These are phyloP conservation scores for Chrysolina haemoptera DNA, from an alignment of 2,888 invertebrate species.

Conservation along the genomic window DNA sequence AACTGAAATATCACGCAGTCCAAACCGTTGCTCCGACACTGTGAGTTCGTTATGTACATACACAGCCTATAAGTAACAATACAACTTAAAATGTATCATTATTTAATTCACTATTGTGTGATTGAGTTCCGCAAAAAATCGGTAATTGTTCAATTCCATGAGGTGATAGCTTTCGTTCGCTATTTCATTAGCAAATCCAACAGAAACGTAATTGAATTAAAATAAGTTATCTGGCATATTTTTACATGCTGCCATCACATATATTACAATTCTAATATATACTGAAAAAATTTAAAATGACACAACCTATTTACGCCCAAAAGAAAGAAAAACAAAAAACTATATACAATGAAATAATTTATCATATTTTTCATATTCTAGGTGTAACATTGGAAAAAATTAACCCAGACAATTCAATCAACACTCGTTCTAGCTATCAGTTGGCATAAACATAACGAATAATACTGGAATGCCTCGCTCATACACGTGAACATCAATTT, in stretches of 20 bases:
- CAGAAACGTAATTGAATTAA: conserved; percentile 26
- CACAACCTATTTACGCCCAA: conserved; percentile 12
- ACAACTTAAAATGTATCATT: conserved; percentile 51
- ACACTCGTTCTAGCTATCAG: conserved; percentile 1
- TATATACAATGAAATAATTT: too few relatives aligned
- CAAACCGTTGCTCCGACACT: conserved; percentile 65
- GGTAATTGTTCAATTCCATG: conserved; percentile 34
- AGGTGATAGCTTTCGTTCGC: conserved; percentile 31
- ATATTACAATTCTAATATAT: conserved; percentile 32
- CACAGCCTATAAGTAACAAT: conserved; percentile 69
- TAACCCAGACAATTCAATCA: neutral
- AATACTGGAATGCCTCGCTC: conserved; percentile 10
- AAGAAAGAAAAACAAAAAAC: neutral
- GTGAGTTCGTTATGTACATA: conserved; percentile 65
- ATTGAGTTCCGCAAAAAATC: conserved; percentile 38
- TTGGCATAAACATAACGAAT: neutral
- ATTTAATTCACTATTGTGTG: conserved; percentile 32
- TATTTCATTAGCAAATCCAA: conserved; percentile 8
- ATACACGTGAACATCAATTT: neutral
- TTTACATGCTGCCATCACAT: conserved; percentile 35
- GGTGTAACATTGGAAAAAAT: too few relatives aligned
- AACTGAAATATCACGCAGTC: conserved; percentile 65
- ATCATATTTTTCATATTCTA: too few relatives aligned
- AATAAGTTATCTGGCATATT: conserved; percentile 31
- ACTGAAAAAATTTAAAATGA: conserved; percentile 35